These are phyloP conservation scores for Phocoena sinus DNA, from an alignment of 2,113 vertebrate genomes.

Conservation along the genomic window DNA sequence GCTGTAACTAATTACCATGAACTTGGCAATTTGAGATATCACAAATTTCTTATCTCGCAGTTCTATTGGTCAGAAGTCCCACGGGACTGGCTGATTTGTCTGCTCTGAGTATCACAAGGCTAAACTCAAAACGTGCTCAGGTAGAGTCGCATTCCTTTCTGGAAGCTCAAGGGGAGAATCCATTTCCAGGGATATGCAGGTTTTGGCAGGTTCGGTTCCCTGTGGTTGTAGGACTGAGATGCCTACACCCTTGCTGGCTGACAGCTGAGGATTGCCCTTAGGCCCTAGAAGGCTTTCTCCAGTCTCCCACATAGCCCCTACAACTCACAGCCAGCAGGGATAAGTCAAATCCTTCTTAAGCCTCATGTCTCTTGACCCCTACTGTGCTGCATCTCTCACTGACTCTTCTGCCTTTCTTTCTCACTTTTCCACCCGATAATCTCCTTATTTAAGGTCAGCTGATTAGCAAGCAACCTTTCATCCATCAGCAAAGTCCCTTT, in stretches of 20 bases:
- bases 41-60: not conserved
- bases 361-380: not conserved
- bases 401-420: not conserved
- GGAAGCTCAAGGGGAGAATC: not conserved
- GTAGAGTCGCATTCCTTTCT: not conserved
- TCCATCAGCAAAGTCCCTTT: not conserved
- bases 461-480: not conserved
- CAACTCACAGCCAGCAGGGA: not conserved
- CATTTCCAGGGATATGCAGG: not conserved
- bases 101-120: not conserved
- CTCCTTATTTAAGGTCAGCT: not conserved
- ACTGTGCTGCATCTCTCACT: not conserved
- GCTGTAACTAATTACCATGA: not conserved
- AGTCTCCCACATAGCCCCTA: accelerated
- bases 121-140: not conserved
- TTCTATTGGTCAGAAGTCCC: not conserved
- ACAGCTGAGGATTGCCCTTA: not conserved
- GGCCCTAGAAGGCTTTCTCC: not conserved
- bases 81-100: not conserved
- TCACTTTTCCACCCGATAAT: not conserved
- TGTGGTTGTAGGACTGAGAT: not conserved
- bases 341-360: not conserved
- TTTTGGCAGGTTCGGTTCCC: not conserved
- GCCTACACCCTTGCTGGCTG: not conserved
- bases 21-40: not conserved